Evolutionary conservation across 1,140 invertebrate genomes (phyloP), one percentile per base, ranked within the genome.

Genomic region (Trichogramma pretiosum): DNA sequence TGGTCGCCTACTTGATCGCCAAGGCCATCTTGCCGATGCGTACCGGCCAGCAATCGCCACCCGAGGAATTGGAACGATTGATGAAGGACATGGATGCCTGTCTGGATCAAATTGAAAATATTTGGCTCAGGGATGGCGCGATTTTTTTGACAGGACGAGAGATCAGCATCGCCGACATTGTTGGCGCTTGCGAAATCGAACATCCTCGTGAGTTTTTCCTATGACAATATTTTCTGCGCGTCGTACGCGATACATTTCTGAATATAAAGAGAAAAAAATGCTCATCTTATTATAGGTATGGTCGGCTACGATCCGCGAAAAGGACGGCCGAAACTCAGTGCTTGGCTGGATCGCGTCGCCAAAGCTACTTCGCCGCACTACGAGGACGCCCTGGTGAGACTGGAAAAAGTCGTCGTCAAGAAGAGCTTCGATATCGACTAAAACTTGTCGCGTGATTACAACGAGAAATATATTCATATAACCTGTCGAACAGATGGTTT

Each of bases 181-280:
- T 90, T 44, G 87, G 79, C 1, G 78, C 80, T n/a, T 88, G 84
- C 62, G 89, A 92, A 73, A 70, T 93, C 16, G 86, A 91, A 67
- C 88, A 93, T 72, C 79, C 85, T 32, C 73, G 84, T 89, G 63
- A 78, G 75, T 70, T 4, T 32, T 33, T 18, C 17, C 26, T 9
- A 28, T 9, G 13, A 28, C 13, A 13, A 28, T 9, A 9, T 28
- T 7, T 28, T 28, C 7, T 28, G 26, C 7, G 13, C 7, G 13
- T 8, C 13, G 26, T 30, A 13, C n/a, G n/a, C n/a, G n/a, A n/a
- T n/a, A n/a, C n/a, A n/a, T n/a, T n/a, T n/a, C n/a, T n/a, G n/a
- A n/a, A n/a, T n/a, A n/a, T n/a, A n/a, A n/a, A n/a, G n/a, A n/a
- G n/a, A n/a, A n/a, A n/a, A n/a, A n/a, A n/a, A n/a, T n/a, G n/a